Percentiles rank a stretch among this genome's conserved stretches.
These are phyloP conservation scores for Dicycla oo DNA, from an alignment of 2,888 invertebrate genomes.

Conservation along the genomic window DNA sequence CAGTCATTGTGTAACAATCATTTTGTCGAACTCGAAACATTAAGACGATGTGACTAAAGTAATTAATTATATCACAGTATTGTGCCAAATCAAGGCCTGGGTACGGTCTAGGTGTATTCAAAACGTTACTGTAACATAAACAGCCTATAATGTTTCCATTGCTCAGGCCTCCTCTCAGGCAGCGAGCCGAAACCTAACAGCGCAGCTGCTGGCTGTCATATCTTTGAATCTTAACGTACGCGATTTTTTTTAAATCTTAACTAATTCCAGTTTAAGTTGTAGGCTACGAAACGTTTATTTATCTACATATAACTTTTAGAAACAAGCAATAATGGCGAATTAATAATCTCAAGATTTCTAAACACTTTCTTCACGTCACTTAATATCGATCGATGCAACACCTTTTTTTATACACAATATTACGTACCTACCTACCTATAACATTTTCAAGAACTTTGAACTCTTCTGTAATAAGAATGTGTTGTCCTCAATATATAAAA, in stretches of 20 bases:
- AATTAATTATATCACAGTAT: conserved; percentile 17
- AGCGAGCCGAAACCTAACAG: neutral
- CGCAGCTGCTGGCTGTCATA: neutral
- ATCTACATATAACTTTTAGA: conserved; percentile 26
- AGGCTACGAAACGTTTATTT: conserved; percentile 8
- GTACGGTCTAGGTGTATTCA: neutral
- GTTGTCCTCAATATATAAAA: conserved; percentile 38
- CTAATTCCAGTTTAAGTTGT: neutral
- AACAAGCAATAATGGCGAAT: conserved; percentile 25
- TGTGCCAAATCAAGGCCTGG: neutral
- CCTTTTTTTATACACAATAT: conserved; percentile 9
- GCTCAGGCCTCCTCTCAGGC: neutral
- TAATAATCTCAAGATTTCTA: conserved; percentile 37
- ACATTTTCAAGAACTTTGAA: conserved; percentile 36
- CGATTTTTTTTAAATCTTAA: neutral
- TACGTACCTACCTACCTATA: no score
- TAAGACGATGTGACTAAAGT: conserved; percentile 12
- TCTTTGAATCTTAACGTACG: neutral
- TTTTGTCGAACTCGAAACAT: conserved; percentile 4
- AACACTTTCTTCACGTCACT: conserved; percentile 38
- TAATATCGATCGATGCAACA: conserved; percentile 19
- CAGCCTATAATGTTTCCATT: neutral
- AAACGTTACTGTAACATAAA: neutral
- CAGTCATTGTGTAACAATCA: conserved; percentile 40
- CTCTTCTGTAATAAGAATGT: conserved; percentile 22